Evolutionary conservation across 1,140 invertebrate genomes (phyloP), one percentile per base, ranked within the genome.

Genomic region (Sarcophaga bullata): DNA sequence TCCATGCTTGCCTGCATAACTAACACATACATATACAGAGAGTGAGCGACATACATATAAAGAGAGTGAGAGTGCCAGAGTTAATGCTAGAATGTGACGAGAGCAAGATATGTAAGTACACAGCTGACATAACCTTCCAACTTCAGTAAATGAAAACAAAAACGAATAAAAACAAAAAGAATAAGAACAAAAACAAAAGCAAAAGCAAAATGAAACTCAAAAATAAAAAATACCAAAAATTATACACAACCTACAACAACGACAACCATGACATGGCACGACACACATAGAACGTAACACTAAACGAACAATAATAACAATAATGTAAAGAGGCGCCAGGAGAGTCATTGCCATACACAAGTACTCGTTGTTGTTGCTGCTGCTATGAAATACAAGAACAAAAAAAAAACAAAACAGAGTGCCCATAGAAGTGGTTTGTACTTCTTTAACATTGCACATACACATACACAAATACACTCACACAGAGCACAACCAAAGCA

Each of bases 51-150:
- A 6, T 11, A 10, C 13, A 10, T 13, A 1, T n/a, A 68, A 19
- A 8, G 62, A 68, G 62, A 68, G 62, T 58, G 54, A n/a, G 54
- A 37, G 25, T 37, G 25, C 25, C 25, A 37, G 25, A 4, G 4
- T 58, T 11, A 37, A 4, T 37, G 25, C 25, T 4, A 37, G 25
- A 4, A 37, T 58, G 7, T n/a, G n/a, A 68, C n/a, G 17, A 19
- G 17, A 68, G 17, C 62, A 78, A 25, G n/a, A 72, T 72, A 25
- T 72, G 62, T 17, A 72, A 78, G 49, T 52, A 78, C 49, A 78
- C 75, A 78, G 75, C 75, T 78, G 75, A 78, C 75, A 78, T 78
- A 78, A 78, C 75, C 75, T 78, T 78, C 75, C 49, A 78, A 78
- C 75, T 78, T 78, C 48, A 78, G 73, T 17, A 17, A 49, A 17